Percentiles rank a stretch among this genome's conserved stretches.
Evolutionary conservation across 2,113 vertebrate species (phyloP).

Genomic region (Diadophis punctatus): DNA sequence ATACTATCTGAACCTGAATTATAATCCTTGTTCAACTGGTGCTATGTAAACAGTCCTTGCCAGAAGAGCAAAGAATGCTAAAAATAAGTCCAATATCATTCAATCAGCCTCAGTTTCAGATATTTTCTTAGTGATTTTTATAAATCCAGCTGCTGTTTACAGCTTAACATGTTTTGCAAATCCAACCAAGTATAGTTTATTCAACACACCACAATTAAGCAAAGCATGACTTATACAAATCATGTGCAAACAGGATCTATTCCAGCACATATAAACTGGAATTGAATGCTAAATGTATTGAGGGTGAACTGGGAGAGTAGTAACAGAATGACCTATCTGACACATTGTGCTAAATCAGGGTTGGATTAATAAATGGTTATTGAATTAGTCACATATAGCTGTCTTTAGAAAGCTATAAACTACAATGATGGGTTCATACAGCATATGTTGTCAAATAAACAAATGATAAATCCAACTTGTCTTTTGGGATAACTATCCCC

Average conservation of each 20-base stretch:
- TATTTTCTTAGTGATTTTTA: not conserved
- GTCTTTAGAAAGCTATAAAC: not conserved
- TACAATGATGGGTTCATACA: not conserved
- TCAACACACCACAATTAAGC: not conserved
- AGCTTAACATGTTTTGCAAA: not conserved
- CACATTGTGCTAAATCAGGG: not conserved
- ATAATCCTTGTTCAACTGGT: not conserved
- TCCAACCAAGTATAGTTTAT: not conserved
- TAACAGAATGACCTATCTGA: not conserved
- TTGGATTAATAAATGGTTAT: not conserved
- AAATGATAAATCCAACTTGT: not conserved
- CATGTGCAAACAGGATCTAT: not conserved
- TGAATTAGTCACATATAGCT: not conserved
- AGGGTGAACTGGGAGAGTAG: not conserved
- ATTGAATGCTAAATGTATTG: not conserved
- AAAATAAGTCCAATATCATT: not conserved
- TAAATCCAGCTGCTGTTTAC: not conserved
- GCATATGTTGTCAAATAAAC: not conserved
- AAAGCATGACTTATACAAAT: not conserved
- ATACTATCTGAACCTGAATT: not conserved
- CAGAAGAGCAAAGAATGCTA: not conserved
- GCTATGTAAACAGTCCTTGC: not conserved
- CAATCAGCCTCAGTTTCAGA: not conserved
- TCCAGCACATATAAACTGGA: not conserved
- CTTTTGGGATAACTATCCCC: not conserved